These are phyloP conservation scores for Nipponacmea schrenckii DNA, from an alignment of 2,888 invertebrate genomes.

Conservation along the genomic window DNA sequence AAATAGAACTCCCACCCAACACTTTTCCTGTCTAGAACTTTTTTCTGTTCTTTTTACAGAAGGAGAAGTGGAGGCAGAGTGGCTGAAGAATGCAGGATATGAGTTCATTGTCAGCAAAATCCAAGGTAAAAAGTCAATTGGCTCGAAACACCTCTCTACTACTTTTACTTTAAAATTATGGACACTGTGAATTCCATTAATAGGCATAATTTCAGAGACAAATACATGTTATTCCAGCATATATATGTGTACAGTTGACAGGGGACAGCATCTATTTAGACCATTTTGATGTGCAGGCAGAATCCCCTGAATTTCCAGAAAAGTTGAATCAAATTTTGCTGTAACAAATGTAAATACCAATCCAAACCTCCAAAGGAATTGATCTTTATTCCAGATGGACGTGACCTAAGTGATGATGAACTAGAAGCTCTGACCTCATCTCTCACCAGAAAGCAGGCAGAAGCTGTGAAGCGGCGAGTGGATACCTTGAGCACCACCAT, in stretches of 20 bases:
- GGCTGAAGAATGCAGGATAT: slow-evolving; percentile 80
- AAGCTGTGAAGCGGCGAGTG: slow-evolving; percentile 80
- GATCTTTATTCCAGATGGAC: slow-evolving; percentile 46
- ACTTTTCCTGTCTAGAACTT: not conserved
- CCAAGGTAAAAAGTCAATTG: slow-evolving; percentile 70
- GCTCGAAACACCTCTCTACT: not conserved
- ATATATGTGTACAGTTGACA: too few relatives aligned
- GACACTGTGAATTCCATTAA: not conserved
- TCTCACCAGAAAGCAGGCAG: slow-evolving; percentile 76
- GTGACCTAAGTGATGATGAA: slow-evolving; percentile 58
- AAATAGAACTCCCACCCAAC: not conserved
- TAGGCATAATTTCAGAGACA: too few relatives aligned
- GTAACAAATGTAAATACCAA: too few relatives aligned
- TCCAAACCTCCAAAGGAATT: too few relatives aligned
- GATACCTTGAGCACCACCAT: slow-evolving; percentile 82
- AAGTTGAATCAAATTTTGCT: too few relatives aligned
- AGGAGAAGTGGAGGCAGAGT: slow-evolving; percentile 82
- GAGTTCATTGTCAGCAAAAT: slow-evolving; percentile 77
- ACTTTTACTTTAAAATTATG: not conserved
- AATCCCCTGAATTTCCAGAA: too few relatives aligned
- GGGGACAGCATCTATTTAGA: too few relatives aligned
- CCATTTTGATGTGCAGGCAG: too few relatives aligned
- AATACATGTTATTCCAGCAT: too few relatives aligned
- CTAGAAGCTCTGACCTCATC: slow-evolving; percentile 69
- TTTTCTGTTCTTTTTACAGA: slow-evolving; percentile 70